phyloP scores from a whole-genome alignment of 2,888 invertebrate species.

The Drosophila phalerata region DNA sequence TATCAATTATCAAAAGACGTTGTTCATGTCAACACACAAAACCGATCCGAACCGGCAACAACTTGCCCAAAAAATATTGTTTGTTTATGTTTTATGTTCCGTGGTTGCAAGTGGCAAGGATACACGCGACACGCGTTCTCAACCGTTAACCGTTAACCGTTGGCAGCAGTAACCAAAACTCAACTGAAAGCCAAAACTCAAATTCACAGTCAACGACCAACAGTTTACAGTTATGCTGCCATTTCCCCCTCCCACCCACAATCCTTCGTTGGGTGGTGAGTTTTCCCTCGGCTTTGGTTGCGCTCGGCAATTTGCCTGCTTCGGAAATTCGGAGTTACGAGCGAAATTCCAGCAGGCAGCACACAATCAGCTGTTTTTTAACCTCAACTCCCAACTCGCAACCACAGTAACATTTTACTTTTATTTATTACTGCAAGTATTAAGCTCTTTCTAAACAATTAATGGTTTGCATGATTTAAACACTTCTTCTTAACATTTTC shows the following conservation, averaged over 20 bases:
- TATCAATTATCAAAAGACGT: conserved; percentile 25
- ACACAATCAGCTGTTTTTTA: conserved; percentile 62
- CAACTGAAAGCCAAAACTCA: conserved; percentile 74
- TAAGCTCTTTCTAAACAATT: background rate
- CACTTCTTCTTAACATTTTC: background rate
- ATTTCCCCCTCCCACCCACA: background rate
- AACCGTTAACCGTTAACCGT: conserved; percentile 63
- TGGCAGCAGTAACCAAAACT: conserved; percentile 83
- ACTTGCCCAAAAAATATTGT: conserved; percentile 16
- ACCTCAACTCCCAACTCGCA: background rate
- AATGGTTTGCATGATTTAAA: background rate
- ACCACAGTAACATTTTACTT: conserved; percentile 1
- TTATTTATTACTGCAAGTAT: conserved; percentile 15
- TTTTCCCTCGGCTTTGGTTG: conserved; percentile 36
- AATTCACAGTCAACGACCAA: conserved; percentile 47
- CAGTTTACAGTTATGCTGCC: conserved; percentile 61
- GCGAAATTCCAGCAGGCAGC: conserved; percentile 58
- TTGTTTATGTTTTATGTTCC: conserved; percentile 37
- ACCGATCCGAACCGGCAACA: conserved; percentile 17
- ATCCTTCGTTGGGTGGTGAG: conserved; percentile 61
- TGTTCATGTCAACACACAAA: conserved; percentile 6
- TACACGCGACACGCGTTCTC: conserved; percentile 51
- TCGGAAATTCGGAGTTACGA: conserved; percentile 70
- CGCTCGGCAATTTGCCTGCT: conserved; percentile 18
- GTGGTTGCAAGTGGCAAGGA: conserved; percentile 24